These are phyloP conservation scores for Helobdella robusta DNA, from an alignment of 2,888 invertebrate species.

Conservation along the genomic window DNA sequence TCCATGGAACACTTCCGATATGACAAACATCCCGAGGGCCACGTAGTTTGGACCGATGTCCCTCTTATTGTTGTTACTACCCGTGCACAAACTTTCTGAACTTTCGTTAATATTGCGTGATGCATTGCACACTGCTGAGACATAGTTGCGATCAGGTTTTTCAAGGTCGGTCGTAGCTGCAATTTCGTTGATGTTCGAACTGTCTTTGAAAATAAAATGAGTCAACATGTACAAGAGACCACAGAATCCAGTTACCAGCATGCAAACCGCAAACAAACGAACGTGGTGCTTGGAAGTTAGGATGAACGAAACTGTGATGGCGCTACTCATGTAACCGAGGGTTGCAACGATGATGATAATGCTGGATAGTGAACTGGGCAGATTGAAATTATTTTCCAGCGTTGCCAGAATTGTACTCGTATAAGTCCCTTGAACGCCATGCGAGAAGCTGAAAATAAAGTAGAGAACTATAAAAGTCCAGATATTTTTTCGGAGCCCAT, in stretches of 20 bases:
- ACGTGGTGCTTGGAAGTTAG: slow-evolving; percentile 13
- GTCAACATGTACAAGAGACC: slow-evolving; percentile 55
- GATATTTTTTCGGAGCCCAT: slow-evolving; percentile 12
- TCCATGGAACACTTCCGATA: slow-evolving; percentile 21
- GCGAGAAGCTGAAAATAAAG: slow-evolving; percentile 21
- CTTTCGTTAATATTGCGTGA: too few relatives aligned
- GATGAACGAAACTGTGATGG: slow-evolving; percentile 22
- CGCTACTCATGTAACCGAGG: slow-evolving; percentile 24
- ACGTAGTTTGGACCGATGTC: slow-evolving; percentile 4
- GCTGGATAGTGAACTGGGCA: slow-evolving; percentile 23
- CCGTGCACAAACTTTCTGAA: too few relatives aligned
- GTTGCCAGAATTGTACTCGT: slow-evolving; percentile 23
- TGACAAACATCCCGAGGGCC: slow-evolving; percentile 4
- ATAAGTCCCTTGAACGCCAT: slow-evolving; percentile 24
- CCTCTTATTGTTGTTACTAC: too few relatives aligned
- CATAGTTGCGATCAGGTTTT: too few relatives aligned
- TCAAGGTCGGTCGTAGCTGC: too few relatives aligned
- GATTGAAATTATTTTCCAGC: slow-evolving; percentile 25
- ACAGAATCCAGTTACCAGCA: slow-evolving; percentile 28
- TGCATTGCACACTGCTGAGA: too few relatives aligned
- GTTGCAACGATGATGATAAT: slow-evolving; percentile 14
- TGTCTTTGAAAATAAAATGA: too few relatives aligned
- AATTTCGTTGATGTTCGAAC: too few relatives aligned
- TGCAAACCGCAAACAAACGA: slow-evolving; percentile 22
- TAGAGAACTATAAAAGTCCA: slow-evolving; percentile 25